A percentile compares a stretch with the other conserved stretches of the same genome.
These are phyloP conservation scores for Melanotaenia parkinsoni DNA, from an alignment of 2,797 vertebrate species.

Conservation along the genomic window DNA sequence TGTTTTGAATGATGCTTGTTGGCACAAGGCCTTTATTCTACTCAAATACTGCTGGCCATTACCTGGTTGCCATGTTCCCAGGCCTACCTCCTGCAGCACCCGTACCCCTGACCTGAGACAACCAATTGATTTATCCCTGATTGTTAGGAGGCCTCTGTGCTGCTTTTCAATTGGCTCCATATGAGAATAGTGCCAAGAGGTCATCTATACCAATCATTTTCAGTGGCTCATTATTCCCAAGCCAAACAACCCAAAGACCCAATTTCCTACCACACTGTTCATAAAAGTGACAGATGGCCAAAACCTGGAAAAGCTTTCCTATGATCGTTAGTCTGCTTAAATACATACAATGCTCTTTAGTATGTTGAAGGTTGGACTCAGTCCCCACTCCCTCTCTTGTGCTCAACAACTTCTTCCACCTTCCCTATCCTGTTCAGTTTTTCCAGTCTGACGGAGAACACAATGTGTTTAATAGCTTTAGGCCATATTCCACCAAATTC, in stretches of 20 bases:
- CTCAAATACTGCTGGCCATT: slow-evolving; percentile 52
- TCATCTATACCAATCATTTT: slow-evolving; percentile 85
- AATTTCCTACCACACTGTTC: slow-evolving; percentile 84
- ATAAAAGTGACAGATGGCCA: slow-evolving; percentile 86
- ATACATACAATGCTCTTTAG: slow-evolving; percentile 75
- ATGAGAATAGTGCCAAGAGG: slow-evolving; percentile 77
- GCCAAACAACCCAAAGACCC: slow-evolving; percentile 81
- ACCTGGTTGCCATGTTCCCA: slow-evolving; percentile 75
- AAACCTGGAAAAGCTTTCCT: slow-evolving; percentile 82
- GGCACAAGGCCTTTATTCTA: slow-evolving; percentile 52
- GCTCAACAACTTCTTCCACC: slow-evolving; percentile 68
- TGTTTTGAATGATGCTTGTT: slow-evolving; percentile 23
- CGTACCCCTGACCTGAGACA: slow-evolving; percentile 71
- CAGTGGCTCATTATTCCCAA: slow-evolving; percentile 83
- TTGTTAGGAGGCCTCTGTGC: slow-evolving; percentile 78
- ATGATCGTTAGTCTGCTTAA: slow-evolving; percentile 71
- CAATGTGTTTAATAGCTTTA: slow-evolving; percentile 73
- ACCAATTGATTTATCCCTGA: slow-evolving; percentile 83
- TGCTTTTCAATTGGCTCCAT: slow-evolving; percentile 80
- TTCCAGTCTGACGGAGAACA: slow-evolving; percentile 69
- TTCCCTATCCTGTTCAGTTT: slow-evolving; percentile 72
- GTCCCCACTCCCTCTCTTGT: slow-evolving; percentile 35
- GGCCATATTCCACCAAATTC: slow-evolving; percentile 70
- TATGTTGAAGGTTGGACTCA: slow-evolving; percentile 55
- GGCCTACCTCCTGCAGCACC: slow-evolving; percentile 65